Evolutionary conservation across 1,140 invertebrate species (phyloP), one percentile per base, ranked within the genome.

Genomic region (Apis florea): DNA sequence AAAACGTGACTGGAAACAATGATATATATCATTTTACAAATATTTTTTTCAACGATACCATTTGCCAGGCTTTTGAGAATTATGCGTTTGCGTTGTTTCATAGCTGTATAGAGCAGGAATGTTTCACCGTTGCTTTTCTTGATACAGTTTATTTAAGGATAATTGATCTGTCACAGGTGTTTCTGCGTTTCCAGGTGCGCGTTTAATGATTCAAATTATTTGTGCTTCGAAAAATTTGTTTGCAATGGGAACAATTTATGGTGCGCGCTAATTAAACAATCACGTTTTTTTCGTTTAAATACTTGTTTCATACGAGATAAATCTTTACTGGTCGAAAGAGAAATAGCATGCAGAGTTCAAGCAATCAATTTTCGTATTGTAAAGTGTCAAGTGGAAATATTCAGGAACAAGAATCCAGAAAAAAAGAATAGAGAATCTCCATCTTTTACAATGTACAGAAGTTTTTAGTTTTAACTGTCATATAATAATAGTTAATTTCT

Each of bases 111-210:
- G 9, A 21, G 21, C 31, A n/a, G 24, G 21, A 13, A 51, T 1
- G 59, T 73, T 54, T 40, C 31, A 56, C 24, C 15, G 13, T 40
- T 19, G 6, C 17, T 47, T 54, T 40, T 59, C 75, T 51, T 26
- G 26, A 51, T 12, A 51, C 10, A 19, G 24, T 66, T 75, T 72
- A 54, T n/a, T 49, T 40, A n/a, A 31, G 12, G 10, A 51, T 81
- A 54, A 75, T 67, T 68, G 67, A 81, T 75, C 71, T 0, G 79
- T 59, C 53, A 58, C 79, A 80, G 79, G 79, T 80, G 71, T 80
- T 80, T 26, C 51, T 67, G n/a, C 17, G 11, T 64, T 73, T 66
- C 31, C 71, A 75, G 53, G 21, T 75, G 68, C 24, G 1, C 53
- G 40, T 75, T 59, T 59, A 58, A 58, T 59, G 71, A 64, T 40